Base-by-base conservation (phyloP, 1,140 invertebrate species). In the Pristionchus pacificus region DNA sequence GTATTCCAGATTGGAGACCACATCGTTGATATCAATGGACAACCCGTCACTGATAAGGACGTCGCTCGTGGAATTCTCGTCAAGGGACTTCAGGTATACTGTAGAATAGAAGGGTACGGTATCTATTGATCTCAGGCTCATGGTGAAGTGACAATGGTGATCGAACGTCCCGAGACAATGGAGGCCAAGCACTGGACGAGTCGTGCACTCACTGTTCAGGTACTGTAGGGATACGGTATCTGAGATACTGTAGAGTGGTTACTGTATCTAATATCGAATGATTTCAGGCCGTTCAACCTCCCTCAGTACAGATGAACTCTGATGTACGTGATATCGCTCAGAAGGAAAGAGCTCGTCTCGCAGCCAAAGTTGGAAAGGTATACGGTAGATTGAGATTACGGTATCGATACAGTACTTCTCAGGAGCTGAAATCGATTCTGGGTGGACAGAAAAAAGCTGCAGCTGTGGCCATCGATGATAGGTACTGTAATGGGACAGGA, bases 31-130 rank as follows among this genome's bases (percentile, higher is more conserved):
- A 74, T 82, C 30, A 76, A 80, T 29, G 75, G 73, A 24, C 67
- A 65, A 25, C 75, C 74, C 10, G 79, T 80, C 29, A 80, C 75
- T 15, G 79, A 80, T 58, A 80, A 80, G 70, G 79, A 80, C 59
- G 79, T 82, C 25, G 80, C 80, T 28, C 69, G 78, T 59, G 73
- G 75, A 25, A 30, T 80, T 13, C 69, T 80, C 19, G 65, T 80
- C 33, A 76, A 79, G 28, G 1, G 65, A 80, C 28, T 74, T 78
- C 63, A 61, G 38, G 33, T 74, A 60, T 49, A 49, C 38, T 19
- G 38, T 49, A 49, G 19, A 6, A 6, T 49, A 6, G 6, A 10
- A 49, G 6, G 6, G 38, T 49, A 49, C 19, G 19, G 19, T 49
- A 6, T 6, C n/a, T n/a, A 49, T 19, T 19, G 38, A 10, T 49